Conservation (phyloP, 2,888 invertebrate species). For the Microdon myrmicae region DNA sequence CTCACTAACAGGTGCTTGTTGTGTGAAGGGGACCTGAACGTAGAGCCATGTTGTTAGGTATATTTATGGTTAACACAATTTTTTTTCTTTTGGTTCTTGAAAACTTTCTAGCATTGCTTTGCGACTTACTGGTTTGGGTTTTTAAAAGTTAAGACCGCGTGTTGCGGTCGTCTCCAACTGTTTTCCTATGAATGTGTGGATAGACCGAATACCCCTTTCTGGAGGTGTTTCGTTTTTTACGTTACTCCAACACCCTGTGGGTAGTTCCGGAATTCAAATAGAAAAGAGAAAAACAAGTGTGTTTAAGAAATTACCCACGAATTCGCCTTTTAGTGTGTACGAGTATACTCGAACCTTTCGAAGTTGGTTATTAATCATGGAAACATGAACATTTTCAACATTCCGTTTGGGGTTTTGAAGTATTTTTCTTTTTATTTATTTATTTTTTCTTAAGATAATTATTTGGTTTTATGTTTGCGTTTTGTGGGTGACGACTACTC, state of each 20-base stretch:
- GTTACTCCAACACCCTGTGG: constrained; percentile 18
- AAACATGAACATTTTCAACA: constrained; percentile 45
- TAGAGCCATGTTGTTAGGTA: constrained; percentile 36
- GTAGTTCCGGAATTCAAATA: constrained; percentile 26
- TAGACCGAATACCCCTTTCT: constrained; percentile 30
- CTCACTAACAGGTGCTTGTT: constrained; percentile 23
- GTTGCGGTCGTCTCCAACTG: constrained; percentile 47
- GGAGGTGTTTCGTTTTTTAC: constrained; percentile 11
- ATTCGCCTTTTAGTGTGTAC: constrained; percentile 35
- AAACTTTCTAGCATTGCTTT: constrained; percentile 22
- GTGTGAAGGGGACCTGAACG: constrained; percentile 1
- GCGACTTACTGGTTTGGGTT: constrained; percentile 40
- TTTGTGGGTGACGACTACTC: constrained; percentile 13
- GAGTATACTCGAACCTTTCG: constrained; percentile 28
- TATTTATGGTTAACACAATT: constrained; percentile 41
- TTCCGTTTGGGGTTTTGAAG: constrained; percentile 5
- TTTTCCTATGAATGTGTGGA: constrained; percentile 40
- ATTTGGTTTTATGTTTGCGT: constrained; percentile 31
- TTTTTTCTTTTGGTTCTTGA: constrained; percentile 10
- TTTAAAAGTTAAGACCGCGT: constrained; percentile 38
- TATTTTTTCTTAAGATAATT: constrained; percentile 26
- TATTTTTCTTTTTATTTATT: constrained; percentile 2
- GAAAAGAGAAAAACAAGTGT: no score
- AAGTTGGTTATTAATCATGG: constrained; percentile 47
- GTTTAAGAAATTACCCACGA: constrained; percentile 36